Percentiles rank a stretch among this genome's conserved stretches.
Conservation (phyloP, 2,888 invertebrate genomes). For the Phania funesta region DNA sequence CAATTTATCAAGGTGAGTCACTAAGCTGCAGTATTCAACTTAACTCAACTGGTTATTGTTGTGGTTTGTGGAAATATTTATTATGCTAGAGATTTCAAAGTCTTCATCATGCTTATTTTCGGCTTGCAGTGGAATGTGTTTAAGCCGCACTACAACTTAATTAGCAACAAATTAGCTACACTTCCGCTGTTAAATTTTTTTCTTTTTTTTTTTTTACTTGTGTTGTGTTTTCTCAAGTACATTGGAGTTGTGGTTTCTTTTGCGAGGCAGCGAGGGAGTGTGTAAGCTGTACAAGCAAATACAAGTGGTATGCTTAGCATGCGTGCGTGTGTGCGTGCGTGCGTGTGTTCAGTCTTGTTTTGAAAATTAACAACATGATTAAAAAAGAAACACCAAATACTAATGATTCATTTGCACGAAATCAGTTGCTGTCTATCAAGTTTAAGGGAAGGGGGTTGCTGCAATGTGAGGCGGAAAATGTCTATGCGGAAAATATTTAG, state of each 20-base stretch:
- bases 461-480: not conserved
- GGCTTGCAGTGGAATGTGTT: too few species aligned
- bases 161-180: conserved; percentile 54
- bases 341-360: conserved; percentile 15
- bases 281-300: too few species aligned
- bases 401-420: conserved; percentile 65
- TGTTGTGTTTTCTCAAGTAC: not conserved
- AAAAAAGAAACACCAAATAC: conserved; percentile 43
- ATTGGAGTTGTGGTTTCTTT: not conserved
- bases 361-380: conserved; percentile 61
- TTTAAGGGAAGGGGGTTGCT: not conserved
- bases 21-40: not conserved
- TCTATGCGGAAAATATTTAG: too few species aligned
- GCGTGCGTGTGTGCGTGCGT: not conserved
- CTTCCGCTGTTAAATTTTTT: conserved; percentile 35
- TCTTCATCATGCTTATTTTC: too few species aligned
- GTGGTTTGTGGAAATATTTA: not conserved
- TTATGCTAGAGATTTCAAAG: not conserved
- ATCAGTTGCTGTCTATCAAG: conserved; percentile 41
- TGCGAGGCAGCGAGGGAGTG: not conserved
- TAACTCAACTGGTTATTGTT: not conserved
- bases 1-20: conserved; percentile 91
- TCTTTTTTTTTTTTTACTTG: not conserved
- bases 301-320: not conserved
- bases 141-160: conserved; percentile 40